These are phyloP conservation scores for Grus americana DNA, from an alignment of 2,113 vertebrate species.

Conservation along the genomic window DNA sequence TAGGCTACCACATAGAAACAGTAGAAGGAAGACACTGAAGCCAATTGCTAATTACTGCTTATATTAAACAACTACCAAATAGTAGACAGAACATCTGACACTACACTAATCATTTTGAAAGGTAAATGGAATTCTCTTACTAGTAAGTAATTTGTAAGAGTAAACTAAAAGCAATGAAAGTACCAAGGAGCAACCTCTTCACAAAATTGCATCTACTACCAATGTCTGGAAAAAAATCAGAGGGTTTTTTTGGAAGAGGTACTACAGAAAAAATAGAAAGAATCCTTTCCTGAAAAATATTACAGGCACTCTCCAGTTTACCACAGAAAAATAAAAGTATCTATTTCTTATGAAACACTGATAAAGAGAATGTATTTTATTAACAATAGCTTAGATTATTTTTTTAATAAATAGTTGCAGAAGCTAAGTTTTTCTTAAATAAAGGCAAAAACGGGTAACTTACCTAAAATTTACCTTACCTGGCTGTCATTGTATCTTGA, in stretches of 20 bases:
- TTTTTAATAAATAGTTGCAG: neutral
- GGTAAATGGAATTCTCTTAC: neutral
- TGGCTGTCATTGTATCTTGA: neutral
- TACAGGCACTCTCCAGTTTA: neutral
- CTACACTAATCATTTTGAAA: neutral
- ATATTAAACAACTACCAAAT: neutral
- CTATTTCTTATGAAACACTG: neutral
- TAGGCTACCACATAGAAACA: neutral
- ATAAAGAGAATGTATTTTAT: neutral
- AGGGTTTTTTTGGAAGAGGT: fast-evolving
- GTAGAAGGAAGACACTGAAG: neutral
- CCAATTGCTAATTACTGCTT: neutral
- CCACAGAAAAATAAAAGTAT: neutral
- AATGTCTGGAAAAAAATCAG: neutral
- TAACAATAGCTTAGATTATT: neutral
- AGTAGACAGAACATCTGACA: neutral
- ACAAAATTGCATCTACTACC: neutral
- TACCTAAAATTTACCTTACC: neutral
- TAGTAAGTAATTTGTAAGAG: neutral
- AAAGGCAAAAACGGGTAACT: neutral
- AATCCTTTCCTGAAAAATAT: neutral
- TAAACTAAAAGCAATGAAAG: neutral
- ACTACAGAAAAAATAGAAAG: neutral
- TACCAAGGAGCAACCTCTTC: neutral
- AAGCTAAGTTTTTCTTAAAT: neutral